These are phyloP conservation scores for Spodoptera litura DNA, from an alignment of 1,140 invertebrate genomes.

Conservation along the genomic window DNA sequence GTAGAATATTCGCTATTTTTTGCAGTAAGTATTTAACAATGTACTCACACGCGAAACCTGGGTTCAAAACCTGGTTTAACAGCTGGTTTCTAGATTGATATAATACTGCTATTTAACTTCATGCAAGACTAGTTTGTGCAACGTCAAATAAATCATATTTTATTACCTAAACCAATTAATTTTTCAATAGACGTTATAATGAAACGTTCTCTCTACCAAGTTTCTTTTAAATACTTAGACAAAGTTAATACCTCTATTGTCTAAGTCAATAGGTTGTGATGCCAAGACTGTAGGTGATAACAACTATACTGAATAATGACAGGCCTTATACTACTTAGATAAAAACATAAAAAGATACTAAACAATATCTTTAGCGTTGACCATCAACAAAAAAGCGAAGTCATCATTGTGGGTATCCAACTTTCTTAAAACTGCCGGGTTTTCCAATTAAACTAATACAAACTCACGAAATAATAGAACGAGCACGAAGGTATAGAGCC, in stretches of 20 bases:
- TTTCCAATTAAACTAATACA: too few species aligned
- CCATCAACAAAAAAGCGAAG: too few species aligned
- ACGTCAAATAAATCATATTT: slow-evolving; percentile 34
- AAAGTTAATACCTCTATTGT: too few species aligned
- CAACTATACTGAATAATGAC: too few species aligned
- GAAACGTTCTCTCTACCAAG: neutral
- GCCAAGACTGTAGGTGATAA: too few species aligned
- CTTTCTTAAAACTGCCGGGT: too few species aligned
- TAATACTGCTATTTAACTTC: slow-evolving; percentile 4
- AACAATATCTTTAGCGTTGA: too few species aligned
- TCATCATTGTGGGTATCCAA: too few species aligned
- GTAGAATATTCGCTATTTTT: neutral
- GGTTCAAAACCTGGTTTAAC: neutral
- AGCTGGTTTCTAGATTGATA: slow-evolving; percentile 3
- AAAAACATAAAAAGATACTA: too few species aligned
- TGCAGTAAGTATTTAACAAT: neutral
- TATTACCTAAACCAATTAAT: slow-evolving; percentile 29
- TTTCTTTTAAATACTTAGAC: neutral
- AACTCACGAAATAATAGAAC: too few species aligned
- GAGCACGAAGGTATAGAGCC: neutral
- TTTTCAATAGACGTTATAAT: neutral
- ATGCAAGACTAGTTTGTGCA: slow-evolving; percentile 24
- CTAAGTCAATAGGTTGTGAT: too few species aligned
- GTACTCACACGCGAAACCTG: neutral
- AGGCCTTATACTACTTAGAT: too few species aligned